These are phyloP conservation scores for Natrix natrix DNA, from an alignment of 2,797 vertebrate genomes.

Conservation along the genomic window DNA sequence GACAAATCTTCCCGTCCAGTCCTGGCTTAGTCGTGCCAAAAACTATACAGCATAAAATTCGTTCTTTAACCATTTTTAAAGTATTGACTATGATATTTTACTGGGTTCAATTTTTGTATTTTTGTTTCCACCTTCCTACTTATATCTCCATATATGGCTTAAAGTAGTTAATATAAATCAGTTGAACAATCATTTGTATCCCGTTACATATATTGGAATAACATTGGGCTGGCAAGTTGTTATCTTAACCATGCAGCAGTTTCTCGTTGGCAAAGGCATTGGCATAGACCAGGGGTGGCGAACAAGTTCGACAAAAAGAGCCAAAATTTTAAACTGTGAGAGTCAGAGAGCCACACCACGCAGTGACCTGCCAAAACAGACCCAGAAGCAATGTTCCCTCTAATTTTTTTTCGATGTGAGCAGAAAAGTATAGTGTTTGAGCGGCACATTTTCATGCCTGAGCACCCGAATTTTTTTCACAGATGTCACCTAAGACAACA, in stretches of 20 bases:
- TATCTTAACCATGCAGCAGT: background rate
- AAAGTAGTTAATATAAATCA: background rate
- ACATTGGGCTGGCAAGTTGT: too few relatives aligned
- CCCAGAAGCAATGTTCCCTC: too few relatives aligned
- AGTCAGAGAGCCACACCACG: too few relatives aligned
- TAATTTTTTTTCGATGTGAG: too few relatives aligned
- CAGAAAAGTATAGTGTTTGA: too few relatives aligned
- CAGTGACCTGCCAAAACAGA: too few relatives aligned
- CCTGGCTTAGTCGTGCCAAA: background rate
- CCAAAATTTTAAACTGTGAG: too few relatives aligned
- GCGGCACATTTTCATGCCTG: too few relatives aligned
- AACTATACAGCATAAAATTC: background rate
- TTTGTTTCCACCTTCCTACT: background rate
- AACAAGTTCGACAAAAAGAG: too few relatives aligned
- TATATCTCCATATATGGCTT: background rate
- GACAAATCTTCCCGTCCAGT: background rate
- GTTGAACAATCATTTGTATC: background rate
- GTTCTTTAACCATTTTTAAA: background rate
- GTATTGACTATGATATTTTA: background rate
- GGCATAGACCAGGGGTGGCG: too few relatives aligned
- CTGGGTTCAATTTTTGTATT: background rate
- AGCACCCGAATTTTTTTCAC: too few relatives aligned
- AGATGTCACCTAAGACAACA: too few relatives aligned
- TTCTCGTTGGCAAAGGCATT: background rate
- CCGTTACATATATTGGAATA: background rate